Conservation (phyloP, 2,113 vertebrate genomes). For the Rynchops niger region DNA sequence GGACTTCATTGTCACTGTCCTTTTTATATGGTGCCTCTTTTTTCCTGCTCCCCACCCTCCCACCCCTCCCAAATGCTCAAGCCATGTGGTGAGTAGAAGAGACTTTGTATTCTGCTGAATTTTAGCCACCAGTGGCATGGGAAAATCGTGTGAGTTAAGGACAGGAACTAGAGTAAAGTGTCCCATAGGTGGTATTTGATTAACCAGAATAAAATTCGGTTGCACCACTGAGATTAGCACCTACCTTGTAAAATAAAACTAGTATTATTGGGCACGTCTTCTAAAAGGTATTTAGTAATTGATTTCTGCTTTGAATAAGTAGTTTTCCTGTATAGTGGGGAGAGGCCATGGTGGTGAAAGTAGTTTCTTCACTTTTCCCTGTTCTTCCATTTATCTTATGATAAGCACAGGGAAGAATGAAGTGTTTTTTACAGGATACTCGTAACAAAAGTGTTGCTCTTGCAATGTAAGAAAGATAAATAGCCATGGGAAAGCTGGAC, state of each 20-base stretch:
- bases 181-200: not conserved
- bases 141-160: not conserved
- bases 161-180: not conserved
- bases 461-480: not conserved
- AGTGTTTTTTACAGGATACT: not conserved
- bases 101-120: not conserved
- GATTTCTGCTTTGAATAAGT: not conserved
- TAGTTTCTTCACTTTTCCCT: not conserved
- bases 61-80: not conserved
- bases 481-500: not conserved
- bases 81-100: not conserved
- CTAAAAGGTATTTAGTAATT: not conserved
- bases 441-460: not conserved
- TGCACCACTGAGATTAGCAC: not conserved
- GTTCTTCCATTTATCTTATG: not conserved
- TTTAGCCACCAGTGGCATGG: not conserved
- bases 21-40: not conserved
- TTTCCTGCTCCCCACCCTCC: not conserved
- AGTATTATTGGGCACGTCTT: not conserved
- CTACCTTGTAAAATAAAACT: not conserved
- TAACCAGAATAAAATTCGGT: not conserved
- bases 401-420: not conserved
- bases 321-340: not conserved
- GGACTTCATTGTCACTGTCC: not conserved
- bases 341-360: not conserved